A percentile compares a stretch with the other conserved stretches of the same genome.
phyloP scores from a whole-genome alignment of 2,888 invertebrate genomes.

The Capitulum mitella region DNA sequence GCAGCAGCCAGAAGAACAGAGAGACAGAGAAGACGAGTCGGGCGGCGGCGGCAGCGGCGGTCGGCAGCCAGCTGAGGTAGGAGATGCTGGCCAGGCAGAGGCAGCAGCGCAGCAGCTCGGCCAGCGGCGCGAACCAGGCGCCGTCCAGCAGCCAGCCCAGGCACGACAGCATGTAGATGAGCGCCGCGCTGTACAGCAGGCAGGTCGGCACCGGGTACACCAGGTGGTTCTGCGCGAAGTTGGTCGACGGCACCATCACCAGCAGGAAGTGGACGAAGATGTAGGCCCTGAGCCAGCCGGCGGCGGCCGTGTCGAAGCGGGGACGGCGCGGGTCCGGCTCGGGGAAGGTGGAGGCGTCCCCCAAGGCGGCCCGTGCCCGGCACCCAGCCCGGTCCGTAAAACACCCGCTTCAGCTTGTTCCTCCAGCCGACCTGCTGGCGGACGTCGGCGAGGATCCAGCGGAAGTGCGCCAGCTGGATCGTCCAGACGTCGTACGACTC shows the following conservation, averaged over 20 bases:
- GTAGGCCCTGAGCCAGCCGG: constrained; percentile 60
- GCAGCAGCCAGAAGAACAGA: no score
- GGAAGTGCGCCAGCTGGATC: constrained; percentile 32
- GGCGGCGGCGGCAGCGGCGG: no score
- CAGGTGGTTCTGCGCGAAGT: constrained; percentile 3
- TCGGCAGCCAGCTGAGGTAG: no score
- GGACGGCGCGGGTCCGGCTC: constrained; percentile 36
- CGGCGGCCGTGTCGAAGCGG: constrained; percentile 59
- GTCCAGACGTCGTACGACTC: constrained; percentile 32
- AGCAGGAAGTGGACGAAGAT: constrained; percentile 59
- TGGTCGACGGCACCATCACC: constrained; percentile 44
- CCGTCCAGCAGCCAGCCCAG: constrained; percentile 23
- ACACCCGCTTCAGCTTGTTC: constrained; percentile 32
- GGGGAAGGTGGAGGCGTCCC: constrained; percentile 30
- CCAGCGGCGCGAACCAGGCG: neutral
- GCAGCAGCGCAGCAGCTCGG: neutral
- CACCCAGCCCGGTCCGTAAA: constrained; percentile 35
- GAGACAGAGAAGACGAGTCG: no score
- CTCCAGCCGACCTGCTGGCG: constrained; percentile 31
- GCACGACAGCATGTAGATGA: neutral
- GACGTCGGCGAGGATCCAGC: constrained; percentile 29
- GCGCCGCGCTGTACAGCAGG: neutral
- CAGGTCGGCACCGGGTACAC: neutral
- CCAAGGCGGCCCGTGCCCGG: constrained; percentile 33
- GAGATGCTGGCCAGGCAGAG: neutral